These are phyloP conservation scores for Istiophorus platypterus DNA, from an alignment of 2,113 vertebrate genomes.

Conservation along the genomic window DNA sequence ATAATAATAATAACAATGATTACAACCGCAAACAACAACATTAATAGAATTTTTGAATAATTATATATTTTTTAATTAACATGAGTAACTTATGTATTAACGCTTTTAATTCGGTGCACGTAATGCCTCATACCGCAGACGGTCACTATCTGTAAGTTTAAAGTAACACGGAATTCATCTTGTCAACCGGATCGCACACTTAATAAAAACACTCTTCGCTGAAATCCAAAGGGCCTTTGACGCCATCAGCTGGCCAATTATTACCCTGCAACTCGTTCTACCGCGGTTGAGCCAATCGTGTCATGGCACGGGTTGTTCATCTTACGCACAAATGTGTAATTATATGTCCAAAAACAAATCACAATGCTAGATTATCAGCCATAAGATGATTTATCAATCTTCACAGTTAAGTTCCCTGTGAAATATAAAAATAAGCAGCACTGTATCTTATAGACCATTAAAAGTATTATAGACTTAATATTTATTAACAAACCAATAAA, in stretches of 20 bases:
- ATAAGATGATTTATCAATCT: neutral
- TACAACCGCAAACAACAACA: neutral
- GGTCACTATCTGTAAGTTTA: neutral
- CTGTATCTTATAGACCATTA: neutral
- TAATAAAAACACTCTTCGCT: neutral
- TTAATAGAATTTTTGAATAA: neutral
- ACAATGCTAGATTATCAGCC: no score
- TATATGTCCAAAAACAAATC: neutral
- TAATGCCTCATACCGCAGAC: no score
- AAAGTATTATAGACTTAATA: neutral
- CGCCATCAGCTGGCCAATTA: slow-evolving; percentile 50
- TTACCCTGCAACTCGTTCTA: neutral
- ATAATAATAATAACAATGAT: neutral
- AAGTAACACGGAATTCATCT: neutral
- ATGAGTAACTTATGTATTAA: neutral
- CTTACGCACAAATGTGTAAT: neutral
- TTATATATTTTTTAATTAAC: neutral
- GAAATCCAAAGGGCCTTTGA: slow-evolving; percentile 11
- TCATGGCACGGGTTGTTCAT: no score
- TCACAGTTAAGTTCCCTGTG: no score
- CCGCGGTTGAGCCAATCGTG: no score
- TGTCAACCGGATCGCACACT: neutral
- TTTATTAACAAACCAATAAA: no score
- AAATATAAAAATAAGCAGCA: neutral
- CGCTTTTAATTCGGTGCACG: neutral